Base-by-base conservation (phyloP, 2,888 invertebrate genomes). In the Vanessa cardui region DNA sequence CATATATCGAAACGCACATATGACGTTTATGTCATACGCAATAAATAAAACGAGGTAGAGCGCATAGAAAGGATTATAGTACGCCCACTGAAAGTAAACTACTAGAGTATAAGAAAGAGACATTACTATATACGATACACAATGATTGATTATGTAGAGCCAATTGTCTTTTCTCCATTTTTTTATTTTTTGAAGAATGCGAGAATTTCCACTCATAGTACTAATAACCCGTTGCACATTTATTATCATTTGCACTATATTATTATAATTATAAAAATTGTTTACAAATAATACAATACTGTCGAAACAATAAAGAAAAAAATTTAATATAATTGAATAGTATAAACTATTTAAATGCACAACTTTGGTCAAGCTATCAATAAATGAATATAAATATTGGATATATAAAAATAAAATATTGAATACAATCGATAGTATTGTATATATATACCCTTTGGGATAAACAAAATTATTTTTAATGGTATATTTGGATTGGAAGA, bases 1-100 rank as follows among this genome's bases (percentile, higher is more conserved):
- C 39, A 71, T 31, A 33, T 68, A 66, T n/a, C 66, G 63, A 52
- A n/a, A 66, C 18, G 66, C 68, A 58, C 64, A 71, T 18, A 71
- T 44, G 6, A 68, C 64, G n/a, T 64, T 66, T 6, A 71, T 64
- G 45, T 71, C 71, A 20, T 62, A 71, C 16, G 58, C 66, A 12
- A 71, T 20, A 5, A 64, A 31, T 12, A 21, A 9, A 45, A 64
- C 49, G 15, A 45, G n/a, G 52, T 69, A 66, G 1, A 61, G 2
- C 12, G 54, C 12, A 16, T 49, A 33, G 44, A 18, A 44, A 2
- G 62, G 1, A 44, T 44, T 39, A 12, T 0, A 4, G 3, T 2
- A 39, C 39, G 39, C 2, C 39, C 39, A 39, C 39, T 39, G 9
- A 12, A 4, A 4, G 12, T 12, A 39, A 39, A 39, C 0, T 4